These are phyloP conservation scores for Sturmia bella DNA, from an alignment of 2,888 invertebrate genomes.

Conservation along the genomic window DNA sequence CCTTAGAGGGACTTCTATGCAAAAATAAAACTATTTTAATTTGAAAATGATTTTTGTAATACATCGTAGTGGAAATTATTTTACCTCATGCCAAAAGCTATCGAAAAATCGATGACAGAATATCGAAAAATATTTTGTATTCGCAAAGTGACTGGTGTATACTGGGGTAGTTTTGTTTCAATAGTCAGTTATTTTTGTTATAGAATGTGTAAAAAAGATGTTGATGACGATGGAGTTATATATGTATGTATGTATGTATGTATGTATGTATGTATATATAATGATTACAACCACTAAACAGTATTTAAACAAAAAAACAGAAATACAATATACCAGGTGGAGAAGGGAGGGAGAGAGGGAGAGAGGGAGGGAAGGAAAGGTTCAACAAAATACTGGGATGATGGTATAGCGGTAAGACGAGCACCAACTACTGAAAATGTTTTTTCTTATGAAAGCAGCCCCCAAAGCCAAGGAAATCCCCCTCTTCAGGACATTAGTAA, in stretches of 20 bases:
- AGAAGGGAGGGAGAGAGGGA: background rate
- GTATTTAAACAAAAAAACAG: background rate
- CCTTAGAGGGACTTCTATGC: no score
- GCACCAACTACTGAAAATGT: slow-evolving; percentile 39
- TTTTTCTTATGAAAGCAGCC: slow-evolving; percentile 9
- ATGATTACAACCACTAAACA: slow-evolving; percentile 1
- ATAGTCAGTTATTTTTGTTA: background rate
- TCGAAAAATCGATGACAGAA: no score
- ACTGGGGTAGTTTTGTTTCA: background rate
- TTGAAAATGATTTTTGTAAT: no score
- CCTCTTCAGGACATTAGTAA: slow-evolving; percentile 11
- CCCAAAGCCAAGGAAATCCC: background rate
- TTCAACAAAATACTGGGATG: no score
- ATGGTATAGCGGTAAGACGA: slow-evolving; percentile 50
- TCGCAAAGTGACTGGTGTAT: no score
- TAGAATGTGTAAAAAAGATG: background rate
- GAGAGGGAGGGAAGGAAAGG: background rate
- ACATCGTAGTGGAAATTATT: no score
- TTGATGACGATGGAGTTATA: no score
- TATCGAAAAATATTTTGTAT: no score
- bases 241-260: background rate
- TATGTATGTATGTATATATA: slow-evolving; percentile 5
- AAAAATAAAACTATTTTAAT: no score
- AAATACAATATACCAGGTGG: background rate
- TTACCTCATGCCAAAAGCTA: no score